A percentile compares a stretch with the other conserved stretches of the same genome.
Evolutionary conservation across 2,797 vertebrate species (phyloP).

Genomic region (Zenarchopterus dispar): DNA sequence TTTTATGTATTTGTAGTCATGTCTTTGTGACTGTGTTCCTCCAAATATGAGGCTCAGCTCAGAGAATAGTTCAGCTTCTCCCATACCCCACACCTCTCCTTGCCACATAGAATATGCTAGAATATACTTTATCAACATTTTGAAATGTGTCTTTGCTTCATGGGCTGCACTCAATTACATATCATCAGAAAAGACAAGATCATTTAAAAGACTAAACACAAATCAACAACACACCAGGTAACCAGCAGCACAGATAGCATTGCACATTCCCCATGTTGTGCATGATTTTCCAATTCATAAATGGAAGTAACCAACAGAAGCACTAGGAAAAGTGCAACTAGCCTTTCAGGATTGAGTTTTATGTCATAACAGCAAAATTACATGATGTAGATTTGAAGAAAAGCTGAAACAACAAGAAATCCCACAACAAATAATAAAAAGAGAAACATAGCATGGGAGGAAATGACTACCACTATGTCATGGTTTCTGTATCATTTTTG

Average conservation of each 20-base stretch:
- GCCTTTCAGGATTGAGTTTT: conserved; percentile 18
- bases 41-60: conserved; percentile 9
- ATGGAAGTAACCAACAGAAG: conserved; percentile 18
- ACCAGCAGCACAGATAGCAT: too few species aligned
- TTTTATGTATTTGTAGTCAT: conserved; percentile 7
- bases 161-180: too few species aligned
- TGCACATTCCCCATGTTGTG: too few species aligned
- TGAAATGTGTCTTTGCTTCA: too few species aligned
- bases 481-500: background rate
- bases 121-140: too few species aligned
- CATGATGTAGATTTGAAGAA: conserved; percentile 23
- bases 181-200: too few species aligned
- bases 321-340: conserved; percentile 1
- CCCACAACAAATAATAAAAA: conserved; percentile 13
- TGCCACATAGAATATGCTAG: conserved; percentile 1
- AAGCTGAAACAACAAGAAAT: conserved; percentile 11
- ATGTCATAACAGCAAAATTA: conserved; percentile 13
- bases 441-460: background rate
- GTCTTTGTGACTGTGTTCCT: conserved; percentile 1
- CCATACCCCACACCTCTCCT: conserved; percentile 11
- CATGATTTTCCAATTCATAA: conserved; percentile 36
- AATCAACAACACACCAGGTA: too few species aligned
- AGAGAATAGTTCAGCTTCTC: background rate
- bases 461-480: conserved; percentile 13
- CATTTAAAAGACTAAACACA: too few species aligned